Conservation (phyloP, 2,888 invertebrate species). For the Noctua fimbriata region DNA sequence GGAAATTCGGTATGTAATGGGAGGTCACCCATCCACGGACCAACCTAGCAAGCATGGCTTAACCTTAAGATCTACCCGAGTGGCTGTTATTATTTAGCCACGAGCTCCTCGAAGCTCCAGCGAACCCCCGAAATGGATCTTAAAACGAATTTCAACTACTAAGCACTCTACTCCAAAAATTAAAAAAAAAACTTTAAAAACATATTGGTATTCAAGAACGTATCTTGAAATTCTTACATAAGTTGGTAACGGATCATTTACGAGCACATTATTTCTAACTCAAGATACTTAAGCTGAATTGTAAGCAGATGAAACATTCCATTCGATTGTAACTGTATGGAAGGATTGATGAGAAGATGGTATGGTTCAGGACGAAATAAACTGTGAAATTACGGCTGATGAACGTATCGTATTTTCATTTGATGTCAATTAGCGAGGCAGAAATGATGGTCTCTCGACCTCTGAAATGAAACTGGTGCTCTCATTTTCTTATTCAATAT, state of each 20-base stretch:
- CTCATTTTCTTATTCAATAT: neutral
- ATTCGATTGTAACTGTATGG: neutral
- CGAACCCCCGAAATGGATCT: too few relatives aligned
- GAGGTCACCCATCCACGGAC: too few relatives aligned
- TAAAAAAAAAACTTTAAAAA: neutral
- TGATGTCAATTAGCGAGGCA: neutral
- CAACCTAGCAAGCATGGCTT: too few relatives aligned
- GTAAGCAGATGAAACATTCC: conserved; percentile 32
- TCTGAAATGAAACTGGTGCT: neutral
- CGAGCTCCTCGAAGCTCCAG: too few relatives aligned
- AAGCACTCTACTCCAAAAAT: too few relatives aligned
- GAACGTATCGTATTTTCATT: neutral
- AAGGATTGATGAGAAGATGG: neutral
- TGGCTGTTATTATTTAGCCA: neutral
- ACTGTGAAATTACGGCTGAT: neutral
- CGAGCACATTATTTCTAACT: conserved; percentile 26
- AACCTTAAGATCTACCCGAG: too few relatives aligned
- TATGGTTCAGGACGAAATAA: neutral
- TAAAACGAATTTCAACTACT: too few relatives aligned
- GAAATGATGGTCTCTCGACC: neutral
- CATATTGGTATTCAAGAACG: conserved; percentile 18
- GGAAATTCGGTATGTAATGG: too few relatives aligned
- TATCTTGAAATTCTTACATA: conserved; percentile 40
- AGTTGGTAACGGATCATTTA: conserved; percentile 37
- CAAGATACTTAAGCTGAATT: conserved; percentile 31